Base-by-base conservation (phyloP, 2,113 vertebrate species). In the Phainopepla nitens region DNA sequence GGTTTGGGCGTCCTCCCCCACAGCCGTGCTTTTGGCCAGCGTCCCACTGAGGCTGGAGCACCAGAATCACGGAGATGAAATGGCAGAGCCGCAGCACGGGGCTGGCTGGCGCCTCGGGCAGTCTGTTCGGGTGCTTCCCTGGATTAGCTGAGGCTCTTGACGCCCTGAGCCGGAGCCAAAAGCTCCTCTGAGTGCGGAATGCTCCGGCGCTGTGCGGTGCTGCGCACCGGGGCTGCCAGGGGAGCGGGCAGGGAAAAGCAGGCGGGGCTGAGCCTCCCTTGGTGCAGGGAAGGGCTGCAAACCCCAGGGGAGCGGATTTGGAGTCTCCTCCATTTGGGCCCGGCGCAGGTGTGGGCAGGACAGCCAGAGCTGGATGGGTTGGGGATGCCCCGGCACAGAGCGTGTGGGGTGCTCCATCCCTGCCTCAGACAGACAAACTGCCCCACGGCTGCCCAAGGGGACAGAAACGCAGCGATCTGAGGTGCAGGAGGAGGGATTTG, bases 281-380 rank as follows among this genome's bases (percentile, higher is more conserved):
- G 6, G 15, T 0, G 7, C 15, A 0, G 22, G 18, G 51, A 39
- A 60, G 35, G 16, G 82, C 47, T 31, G 41, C 22, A 31, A 13
- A 58, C 4, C 14, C 1, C 8, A 5, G 14, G 41, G 49, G 17
- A 57, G 27, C 2, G 9, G 53, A 4, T 25, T 2, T 7, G 69
- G 44, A 39, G 35, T 7, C 36, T 19, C 16, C 33, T 56, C 8
- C 7, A 0, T 13, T 17, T 4, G n/a, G 15, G 19, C 2, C 1
- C 0, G 24, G 45, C 36, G 13, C 36, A 13, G 47, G 15, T 2
- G 29, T 0, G 13, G 39, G 50, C 20, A 45, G 89, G 50, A 16
- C 3, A 1, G 2, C 11, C 39, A 2, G 31, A 15, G 50, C 9
- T 0, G 33, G 35, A 1, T 0, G 10, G 12, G 39, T 41, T 9